phyloP scores from a whole-genome alignment of 2,888 invertebrate species.

The Ennomos quercinarius region DNA sequence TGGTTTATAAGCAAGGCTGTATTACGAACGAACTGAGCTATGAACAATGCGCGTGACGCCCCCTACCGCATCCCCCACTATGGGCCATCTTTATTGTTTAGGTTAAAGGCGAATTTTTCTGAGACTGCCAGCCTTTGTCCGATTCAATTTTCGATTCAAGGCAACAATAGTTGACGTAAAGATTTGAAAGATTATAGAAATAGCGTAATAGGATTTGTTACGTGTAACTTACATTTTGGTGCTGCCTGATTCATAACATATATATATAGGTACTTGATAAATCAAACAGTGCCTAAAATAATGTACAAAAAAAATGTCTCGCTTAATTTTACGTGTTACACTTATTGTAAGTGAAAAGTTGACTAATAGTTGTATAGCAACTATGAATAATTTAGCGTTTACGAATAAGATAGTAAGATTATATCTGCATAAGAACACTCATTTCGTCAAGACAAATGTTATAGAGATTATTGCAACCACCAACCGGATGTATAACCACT shows the following conservation, averaged over 20 bases:
- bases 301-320: no score
- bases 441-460: slow-evolving; percentile 14
- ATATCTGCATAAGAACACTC: not conserved
- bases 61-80: slow-evolving; percentile 43
- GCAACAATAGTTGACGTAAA: slow-evolving; percentile 36
- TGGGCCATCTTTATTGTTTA: slow-evolving; percentile 50
- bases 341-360: no score
- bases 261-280: no score
- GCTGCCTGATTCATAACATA: no score
- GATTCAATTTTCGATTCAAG: slow-evolving; percentile 55
- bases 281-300: no score
- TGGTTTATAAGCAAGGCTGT: slow-evolving; percentile 27
- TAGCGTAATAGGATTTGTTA: slow-evolving; percentile 38
- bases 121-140: slow-evolving; percentile 56
- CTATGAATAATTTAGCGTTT: no score
- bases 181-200: slow-evolving; percentile 30
- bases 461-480: slow-evolving; percentile 24
- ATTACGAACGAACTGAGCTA: slow-evolving; percentile 23
- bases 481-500: slow-evolving; percentile 27
- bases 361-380: no score
- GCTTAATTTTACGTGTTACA: no score
- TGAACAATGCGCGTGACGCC: slow-evolving; percentile 51
- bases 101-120: slow-evolving; percentile 50
- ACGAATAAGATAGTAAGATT: not conserved
- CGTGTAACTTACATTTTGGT: not conserved